A percentile compares a stretch with the other conserved stretches of the same genome.
These are phyloP conservation scores for Papilio elwesi DNA, from an alignment of 2,888 invertebrate species.

Conservation along the genomic window DNA sequence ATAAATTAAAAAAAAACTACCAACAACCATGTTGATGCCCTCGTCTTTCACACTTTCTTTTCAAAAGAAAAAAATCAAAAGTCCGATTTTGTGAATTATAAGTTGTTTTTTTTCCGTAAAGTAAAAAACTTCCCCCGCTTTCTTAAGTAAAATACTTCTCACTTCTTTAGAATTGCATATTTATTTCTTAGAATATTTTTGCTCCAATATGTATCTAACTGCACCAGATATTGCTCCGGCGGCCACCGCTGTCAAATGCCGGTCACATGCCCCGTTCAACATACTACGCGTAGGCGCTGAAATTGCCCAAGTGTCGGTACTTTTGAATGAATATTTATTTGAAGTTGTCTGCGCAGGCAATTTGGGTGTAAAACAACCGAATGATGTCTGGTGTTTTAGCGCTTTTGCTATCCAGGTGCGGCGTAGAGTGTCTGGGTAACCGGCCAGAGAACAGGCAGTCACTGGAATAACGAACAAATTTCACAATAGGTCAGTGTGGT, in stretches of 20 bases:
- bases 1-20: not conserved
- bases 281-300: not conserved
- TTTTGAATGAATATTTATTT: slow-evolving; percentile 3
- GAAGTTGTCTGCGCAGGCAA: not conserved
- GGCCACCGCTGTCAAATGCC: slow-evolving; percentile 43
- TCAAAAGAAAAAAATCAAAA: too few relatives aligned
- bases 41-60: too few relatives aligned
- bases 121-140: too few relatives aligned
- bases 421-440: slow-evolving; percentile 32
- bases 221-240: slow-evolving; percentile 41
- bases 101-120: too few relatives aligned
- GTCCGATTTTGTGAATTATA: too few relatives aligned
- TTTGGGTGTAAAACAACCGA: slow-evolving; percentile 33
- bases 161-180: not conserved
- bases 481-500: not conserved
- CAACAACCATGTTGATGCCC: not conserved
- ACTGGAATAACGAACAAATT: slow-evolving; percentile 39
- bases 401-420: slow-evolving; percentile 36
- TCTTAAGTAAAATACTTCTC: not conserved
- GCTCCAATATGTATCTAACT: slow-evolving; percentile 44
- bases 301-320: slow-evolving; percentile 17
- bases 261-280: slow-evolving; percentile 36
- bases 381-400: slow-evolving; percentile 29
- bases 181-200: slow-evolving; percentile 38
- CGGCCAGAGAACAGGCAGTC: slow-evolving; percentile 32